Conservation (phyloP, 2,113 vertebrate genomes). For the Eleginops maclovinus region DNA sequence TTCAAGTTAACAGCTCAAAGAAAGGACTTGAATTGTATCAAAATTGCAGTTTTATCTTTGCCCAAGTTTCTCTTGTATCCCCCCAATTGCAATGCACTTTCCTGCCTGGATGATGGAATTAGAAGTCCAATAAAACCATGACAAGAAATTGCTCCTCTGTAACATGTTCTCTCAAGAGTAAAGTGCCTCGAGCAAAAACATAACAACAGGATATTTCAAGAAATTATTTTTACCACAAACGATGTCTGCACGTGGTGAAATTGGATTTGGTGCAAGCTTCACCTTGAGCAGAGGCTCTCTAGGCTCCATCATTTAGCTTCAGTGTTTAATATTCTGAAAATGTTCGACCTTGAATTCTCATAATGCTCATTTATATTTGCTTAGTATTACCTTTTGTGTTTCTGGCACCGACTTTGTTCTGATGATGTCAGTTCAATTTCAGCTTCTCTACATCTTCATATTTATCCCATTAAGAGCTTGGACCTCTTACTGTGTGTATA, state of each 20-base stretch:
- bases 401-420: not conserved
- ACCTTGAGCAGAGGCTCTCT: not conserved
- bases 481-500: not conserved
- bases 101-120: constrained; percentile 50
- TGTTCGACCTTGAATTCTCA: not conserved
- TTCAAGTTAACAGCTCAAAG: constrained; percentile 49
- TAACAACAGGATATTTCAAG: constrained; percentile 48
- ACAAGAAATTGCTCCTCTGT: constrained; percentile 51
- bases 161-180: constrained; percentile 43
- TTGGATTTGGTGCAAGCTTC: not conserved
- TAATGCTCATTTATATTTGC: not conserved
- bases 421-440: not conserved
- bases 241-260: constrained; percentile 8
- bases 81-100: constrained; percentile 45
- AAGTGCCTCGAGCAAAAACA: constrained; percentile 53
- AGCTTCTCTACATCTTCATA: not conserved
- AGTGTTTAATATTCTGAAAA: not conserved
- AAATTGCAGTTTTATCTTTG: constrained; percentile 40
- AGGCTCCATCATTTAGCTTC: not conserved
- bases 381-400: not conserved
- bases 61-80: constrained; percentile 33
- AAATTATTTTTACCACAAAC: constrained; percentile 42
- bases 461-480: not conserved
- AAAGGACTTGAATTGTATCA: constrained; percentile 32
- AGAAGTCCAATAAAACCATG: constrained; percentile 64